These are phyloP conservation scores for Gambusia affinis DNA, from an alignment of 2,113 vertebrate species.

Conservation along the genomic window DNA sequence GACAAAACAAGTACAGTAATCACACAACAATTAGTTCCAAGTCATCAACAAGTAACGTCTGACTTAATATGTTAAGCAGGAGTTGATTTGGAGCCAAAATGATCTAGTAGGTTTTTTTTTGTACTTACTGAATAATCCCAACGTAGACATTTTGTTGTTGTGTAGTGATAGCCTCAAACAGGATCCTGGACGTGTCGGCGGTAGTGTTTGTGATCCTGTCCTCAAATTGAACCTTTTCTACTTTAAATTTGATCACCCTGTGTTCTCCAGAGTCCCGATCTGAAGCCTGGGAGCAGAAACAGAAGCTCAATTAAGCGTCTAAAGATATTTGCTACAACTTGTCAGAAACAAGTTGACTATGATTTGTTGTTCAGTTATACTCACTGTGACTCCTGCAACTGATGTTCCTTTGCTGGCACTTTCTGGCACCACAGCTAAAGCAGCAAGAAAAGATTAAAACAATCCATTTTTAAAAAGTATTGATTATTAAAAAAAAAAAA, in stretches of 20 bases:
- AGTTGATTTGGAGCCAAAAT: background rate
- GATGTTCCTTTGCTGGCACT: slow-evolving; percentile 66
- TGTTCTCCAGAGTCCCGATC: slow-evolving; percentile 83
- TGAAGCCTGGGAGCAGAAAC: slow-evolving; percentile 78
- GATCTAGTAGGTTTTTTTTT: background rate
- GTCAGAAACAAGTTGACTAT: background rate
- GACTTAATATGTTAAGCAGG: background rate
- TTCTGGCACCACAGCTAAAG: slow-evolving; percentile 77
- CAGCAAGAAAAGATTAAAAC: background rate
- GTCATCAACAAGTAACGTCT: background rate
- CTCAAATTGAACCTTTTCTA: slow-evolving; percentile 74
- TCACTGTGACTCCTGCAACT: slow-evolving; percentile 74
- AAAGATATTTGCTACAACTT: background rate
- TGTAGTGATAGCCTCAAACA: slow-evolving; percentile 75
- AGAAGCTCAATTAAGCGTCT: background rate
- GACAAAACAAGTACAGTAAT: background rate
- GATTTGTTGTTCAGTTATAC: slow-evolving; percentile 41
- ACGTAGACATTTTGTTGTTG: slow-evolving; percentile 55
- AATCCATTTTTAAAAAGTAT: background rate
- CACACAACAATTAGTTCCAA: background rate
- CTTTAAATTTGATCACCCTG: slow-evolving; percentile 78
- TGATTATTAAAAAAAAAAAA: too few species aligned
- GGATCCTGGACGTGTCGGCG: background rate
- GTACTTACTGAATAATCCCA: slow-evolving; percentile 75
- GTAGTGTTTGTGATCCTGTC: slow-evolving; percentile 1